Base-by-base conservation (phyloP, 2,797 vertebrate genomes). In the Cheracebus regulus region DNA sequence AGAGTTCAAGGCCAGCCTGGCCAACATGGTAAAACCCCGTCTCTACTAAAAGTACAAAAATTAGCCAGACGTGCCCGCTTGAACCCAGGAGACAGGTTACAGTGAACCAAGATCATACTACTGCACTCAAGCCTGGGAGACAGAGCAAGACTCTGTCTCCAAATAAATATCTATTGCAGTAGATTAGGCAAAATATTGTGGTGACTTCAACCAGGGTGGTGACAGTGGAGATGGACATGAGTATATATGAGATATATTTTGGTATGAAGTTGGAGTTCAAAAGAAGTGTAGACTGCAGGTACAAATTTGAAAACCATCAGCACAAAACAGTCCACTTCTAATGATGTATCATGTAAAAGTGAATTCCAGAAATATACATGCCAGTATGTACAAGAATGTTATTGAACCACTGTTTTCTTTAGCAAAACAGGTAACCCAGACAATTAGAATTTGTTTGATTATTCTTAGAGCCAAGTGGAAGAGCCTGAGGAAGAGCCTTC, bases 21-120 rank as follows among this genome's bases (percentile, higher is more conserved):
- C 28, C 58, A 61, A 15, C 28, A 15, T 61, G 58, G 28, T 33
- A 13, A 64, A 64, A 64, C 58, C 13, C 58, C 3, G 5, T 64
- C 58, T 61, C 28, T 33, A 64, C 58, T 64, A 33, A 64, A 64
- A 33, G 30, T 33, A 15, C 61, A 33, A 64, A 64, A 64, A 64
- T 64, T 64, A 64, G 61, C 30, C 3, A 0, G 61, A 64, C 0
- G 1, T 64, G 30, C 61, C 30, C 0, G 0, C 30, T 64, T 64
- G 61, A 64, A 30, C 30, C 61, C 30, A 64, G 30, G 61, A 64
- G 30, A 30, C 14, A 64, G 61, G 30, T 64, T 33, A 14, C 61
- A 64, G 14, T 64, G 6, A 64, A 30, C 61, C 61, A 64, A 33
- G 61, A 64, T 64, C 61, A 64, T 33, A 14, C 61, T 30, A 64